These are phyloP conservation scores for Trachelus troglodyta DNA, from an alignment of 2,888 invertebrate species.

Conservation along the genomic window DNA sequence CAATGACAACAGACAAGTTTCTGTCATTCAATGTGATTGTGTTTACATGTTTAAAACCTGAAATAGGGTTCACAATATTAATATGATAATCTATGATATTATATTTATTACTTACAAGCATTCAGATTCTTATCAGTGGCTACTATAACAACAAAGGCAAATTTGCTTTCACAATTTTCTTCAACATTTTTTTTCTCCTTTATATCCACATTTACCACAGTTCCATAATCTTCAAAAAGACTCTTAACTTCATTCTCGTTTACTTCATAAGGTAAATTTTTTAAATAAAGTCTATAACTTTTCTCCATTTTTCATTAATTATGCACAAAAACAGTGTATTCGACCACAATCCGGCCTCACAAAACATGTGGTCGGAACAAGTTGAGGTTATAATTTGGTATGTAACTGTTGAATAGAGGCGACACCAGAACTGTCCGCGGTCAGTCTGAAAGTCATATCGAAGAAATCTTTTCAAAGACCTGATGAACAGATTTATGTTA, in stretches of 20 bases:
- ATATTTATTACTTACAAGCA: conserved; percentile 30
- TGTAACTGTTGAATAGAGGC: too few relatives aligned
- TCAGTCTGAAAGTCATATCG: too few relatives aligned
- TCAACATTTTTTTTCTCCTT: conserved; percentile 34
- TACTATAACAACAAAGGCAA: conserved; percentile 38
- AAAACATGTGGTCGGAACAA: too few relatives aligned
- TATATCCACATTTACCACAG: conserved; percentile 35
- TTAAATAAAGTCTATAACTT: conserved; percentile 35
- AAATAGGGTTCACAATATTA: conserved; percentile 1
- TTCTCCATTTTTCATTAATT: conserved; percentile 35
- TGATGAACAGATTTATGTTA: too few relatives aligned
- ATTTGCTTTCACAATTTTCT: conserved; percentile 29
- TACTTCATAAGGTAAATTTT: conserved; percentile 33
- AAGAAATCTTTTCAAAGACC: too few relatives aligned
- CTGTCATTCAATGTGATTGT: conserved; percentile 27
- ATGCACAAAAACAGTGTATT: too few relatives aligned
- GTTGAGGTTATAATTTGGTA: too few relatives aligned
- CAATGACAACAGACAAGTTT: conserved; percentile 33
- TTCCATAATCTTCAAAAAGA: conserved; percentile 32
- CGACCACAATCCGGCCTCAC: too few relatives aligned
- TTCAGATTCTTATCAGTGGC: conserved; percentile 34
- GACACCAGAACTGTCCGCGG: too few relatives aligned
- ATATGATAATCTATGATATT: not conserved
- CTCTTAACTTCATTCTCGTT: conserved; percentile 26
- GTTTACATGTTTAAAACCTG: conserved; percentile 35